phyloP scores from a whole-genome alignment of 2,113 vertebrate genomes.

The Coptodon rendalli region DNA sequence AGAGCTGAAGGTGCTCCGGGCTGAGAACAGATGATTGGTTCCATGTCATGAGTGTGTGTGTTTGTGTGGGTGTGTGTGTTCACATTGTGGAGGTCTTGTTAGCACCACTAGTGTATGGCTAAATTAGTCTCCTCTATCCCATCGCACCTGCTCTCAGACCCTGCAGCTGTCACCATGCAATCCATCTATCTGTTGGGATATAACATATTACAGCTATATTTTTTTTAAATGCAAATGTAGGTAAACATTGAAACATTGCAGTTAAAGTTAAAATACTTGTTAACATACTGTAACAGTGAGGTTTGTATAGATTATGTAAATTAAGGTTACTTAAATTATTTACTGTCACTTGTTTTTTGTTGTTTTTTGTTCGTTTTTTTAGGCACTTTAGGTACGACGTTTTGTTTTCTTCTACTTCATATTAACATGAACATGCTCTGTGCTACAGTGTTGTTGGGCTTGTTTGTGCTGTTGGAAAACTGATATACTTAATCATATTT shows the following conservation, averaged over 20 bases:
- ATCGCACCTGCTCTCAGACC: conserved; percentile 63
- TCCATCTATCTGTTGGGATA: not conserved
- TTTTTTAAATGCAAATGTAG: not conserved
- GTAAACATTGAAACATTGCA: not conserved
- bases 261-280: not conserved
- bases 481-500: not conserved
- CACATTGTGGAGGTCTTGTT: conserved; percentile 46
- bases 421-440: not conserved
- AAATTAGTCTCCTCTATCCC: conserved; percentile 59
- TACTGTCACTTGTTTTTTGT: not conserved
- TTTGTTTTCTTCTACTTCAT: not conserved
- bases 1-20: not conserved
- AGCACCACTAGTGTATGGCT: conserved; percentile 57
- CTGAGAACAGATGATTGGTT: conserved; percentile 43
- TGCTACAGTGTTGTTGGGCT: not conserved
- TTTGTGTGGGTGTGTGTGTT: not conserved
- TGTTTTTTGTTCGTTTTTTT: not conserved
- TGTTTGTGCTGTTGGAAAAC: not conserved
- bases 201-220: not conserved
- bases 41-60: not conserved
- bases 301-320: not conserved
- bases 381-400: not conserved
- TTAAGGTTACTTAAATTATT: not conserved
- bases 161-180: conserved; percentile 65
- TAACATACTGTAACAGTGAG: not conserved